These are phyloP conservation scores for Peromyscus polionotus DNA, from an alignment of 2,113 vertebrate species.

Conservation along the genomic window DNA sequence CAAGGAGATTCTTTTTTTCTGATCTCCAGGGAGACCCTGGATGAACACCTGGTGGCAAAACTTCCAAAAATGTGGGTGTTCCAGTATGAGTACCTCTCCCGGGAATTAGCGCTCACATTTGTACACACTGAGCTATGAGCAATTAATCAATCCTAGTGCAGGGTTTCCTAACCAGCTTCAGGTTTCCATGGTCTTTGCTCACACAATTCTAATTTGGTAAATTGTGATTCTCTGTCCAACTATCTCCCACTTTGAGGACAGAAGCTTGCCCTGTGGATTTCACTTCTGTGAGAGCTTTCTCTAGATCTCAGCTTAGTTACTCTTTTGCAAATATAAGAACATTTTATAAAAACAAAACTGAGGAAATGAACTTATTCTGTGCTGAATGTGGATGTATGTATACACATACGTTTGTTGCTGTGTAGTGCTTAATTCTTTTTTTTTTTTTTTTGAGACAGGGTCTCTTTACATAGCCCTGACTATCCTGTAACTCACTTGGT, in stretches of 20 bases:
- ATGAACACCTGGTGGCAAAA: not conserved
- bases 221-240: not conserved
- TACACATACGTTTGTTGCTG: not conserved
- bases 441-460: too few species aligned
- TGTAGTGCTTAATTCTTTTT: constrained; percentile 7
- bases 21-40: not conserved
- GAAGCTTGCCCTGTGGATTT: not conserved
- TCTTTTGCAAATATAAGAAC: not conserved
- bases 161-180: not conserved
- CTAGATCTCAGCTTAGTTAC: not conserved
- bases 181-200: not conserved
- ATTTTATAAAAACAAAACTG: constrained; percentile 38
- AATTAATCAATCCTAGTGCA: not conserved
- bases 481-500: too few species aligned
- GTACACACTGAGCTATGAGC: not conserved
- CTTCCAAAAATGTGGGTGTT: not conserved
- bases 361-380: not conserved
- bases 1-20: not conserved
- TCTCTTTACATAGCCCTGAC: too few species aligned
- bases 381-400: not conserved
- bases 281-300: not conserved
- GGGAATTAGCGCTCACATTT: not conserved
- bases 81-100: not conserved
- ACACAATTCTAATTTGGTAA: not conserved
- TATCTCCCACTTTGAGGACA: not conserved